These are phyloP conservation scores for Archaeoteleia sp. DNA, from an alignment of 2,888 invertebrate genomes.

Conservation along the genomic window DNA sequence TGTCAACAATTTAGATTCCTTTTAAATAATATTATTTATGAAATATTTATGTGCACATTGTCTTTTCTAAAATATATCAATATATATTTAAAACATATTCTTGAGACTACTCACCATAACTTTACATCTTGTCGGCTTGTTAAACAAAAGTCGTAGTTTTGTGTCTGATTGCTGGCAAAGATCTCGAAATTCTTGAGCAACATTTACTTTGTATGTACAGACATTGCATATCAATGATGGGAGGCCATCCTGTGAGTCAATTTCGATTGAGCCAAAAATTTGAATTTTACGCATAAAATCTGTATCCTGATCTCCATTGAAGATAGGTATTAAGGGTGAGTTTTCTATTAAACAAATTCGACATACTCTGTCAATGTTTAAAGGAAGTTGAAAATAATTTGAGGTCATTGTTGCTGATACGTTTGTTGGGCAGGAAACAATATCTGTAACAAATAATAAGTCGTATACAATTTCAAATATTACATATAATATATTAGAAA, in stretches of 20 bases:
- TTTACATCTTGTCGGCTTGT: conserved; percentile 66
- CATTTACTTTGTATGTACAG: conserved; percentile 71
- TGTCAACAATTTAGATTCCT: no score
- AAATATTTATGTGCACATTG: no score
- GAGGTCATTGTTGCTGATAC: conserved; percentile 61
- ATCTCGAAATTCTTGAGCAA: conserved; percentile 71
- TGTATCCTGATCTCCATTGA: conserved; percentile 63
- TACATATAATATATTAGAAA: background rate
- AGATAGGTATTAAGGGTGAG: conserved; percentile 68
- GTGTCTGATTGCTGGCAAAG: conserved; percentile 72
- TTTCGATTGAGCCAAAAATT: conserved; percentile 70
- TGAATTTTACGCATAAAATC: conserved; percentile 69
- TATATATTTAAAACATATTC: no score
- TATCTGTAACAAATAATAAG: conserved; percentile 20
- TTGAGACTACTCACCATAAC: conserved; percentile 61
- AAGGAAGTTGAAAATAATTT: conserved; percentile 65
- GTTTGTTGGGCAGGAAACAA: conserved; percentile 36
- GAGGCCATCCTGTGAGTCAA: conserved; percentile 71
- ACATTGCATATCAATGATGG: conserved; percentile 71
- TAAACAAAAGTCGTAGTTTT: conserved; percentile 68
- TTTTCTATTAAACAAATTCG: conserved; percentile 70
- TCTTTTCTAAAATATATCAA: no score
- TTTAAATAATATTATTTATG: no score
- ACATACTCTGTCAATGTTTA: conserved; percentile 70
- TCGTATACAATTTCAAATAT: no score